Evolutionary conservation across 2,888 invertebrate genomes (phyloP).

Genomic region (Neoitamus cyanurus): DNA sequence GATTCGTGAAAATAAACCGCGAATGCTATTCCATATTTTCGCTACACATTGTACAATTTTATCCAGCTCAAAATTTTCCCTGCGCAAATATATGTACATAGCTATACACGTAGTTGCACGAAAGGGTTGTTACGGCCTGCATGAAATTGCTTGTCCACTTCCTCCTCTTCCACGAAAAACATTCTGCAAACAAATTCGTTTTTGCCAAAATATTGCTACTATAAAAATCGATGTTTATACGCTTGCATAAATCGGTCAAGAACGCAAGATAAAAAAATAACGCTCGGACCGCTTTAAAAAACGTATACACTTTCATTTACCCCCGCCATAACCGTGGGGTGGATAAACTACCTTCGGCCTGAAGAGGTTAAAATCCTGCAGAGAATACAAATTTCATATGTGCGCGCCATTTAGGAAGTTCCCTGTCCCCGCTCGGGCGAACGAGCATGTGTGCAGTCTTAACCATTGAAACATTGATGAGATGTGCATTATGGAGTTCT

Average conservation of each 20-base stretch:
- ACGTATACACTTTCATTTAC: not conserved
- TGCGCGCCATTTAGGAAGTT: not conserved
- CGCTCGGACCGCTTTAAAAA: not conserved
- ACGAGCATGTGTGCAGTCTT: not conserved
- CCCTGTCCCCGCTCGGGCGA: not conserved
- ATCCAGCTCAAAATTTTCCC: not conserved
- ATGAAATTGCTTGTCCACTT: not conserved
- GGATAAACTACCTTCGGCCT: not conserved
- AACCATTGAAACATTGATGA: not conserved
- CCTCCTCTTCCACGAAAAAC: not conserved
- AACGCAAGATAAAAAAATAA: not conserved
- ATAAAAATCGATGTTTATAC: not conserved
- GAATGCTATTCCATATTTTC: not conserved
- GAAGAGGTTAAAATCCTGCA: not conserved
- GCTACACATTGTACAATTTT: not conserved
- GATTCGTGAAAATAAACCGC: not conserved
- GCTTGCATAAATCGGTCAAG: not conserved
- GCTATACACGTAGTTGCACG: too few relatives aligned
- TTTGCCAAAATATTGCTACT: not conserved
- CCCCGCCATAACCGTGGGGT: not conserved
- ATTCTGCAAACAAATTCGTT: not conserved
- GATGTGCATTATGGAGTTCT: not conserved
- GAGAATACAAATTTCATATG: not conserved
- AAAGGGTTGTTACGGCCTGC: not conserved
- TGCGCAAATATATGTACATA: too few relatives aligned